These are phyloP conservation scores for Mylabris phalerata DNA, from an alignment of 1,140 invertebrate genomes.

Conservation along the genomic window DNA sequence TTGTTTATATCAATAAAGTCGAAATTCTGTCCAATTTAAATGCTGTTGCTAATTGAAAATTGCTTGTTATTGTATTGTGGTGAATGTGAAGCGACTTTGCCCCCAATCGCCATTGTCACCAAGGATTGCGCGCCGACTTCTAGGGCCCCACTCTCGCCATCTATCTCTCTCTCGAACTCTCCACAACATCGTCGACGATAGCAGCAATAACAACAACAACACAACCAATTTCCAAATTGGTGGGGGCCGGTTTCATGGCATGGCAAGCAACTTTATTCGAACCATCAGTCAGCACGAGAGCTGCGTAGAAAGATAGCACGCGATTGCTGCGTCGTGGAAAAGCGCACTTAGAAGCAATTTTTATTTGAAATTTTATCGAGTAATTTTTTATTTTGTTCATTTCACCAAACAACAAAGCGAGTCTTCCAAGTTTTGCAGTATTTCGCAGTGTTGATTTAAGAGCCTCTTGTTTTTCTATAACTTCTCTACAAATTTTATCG, in stretches of 20 bases:
- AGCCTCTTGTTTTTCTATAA: not conserved
- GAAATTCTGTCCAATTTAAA: too few relatives aligned
- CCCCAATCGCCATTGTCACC: too few relatives aligned
- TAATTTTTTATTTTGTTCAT: not conserved
- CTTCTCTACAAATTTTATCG: slow-evolving; percentile 12
- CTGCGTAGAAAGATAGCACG: slow-evolving; percentile 17
- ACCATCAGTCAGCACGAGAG: slow-evolving; percentile 14
- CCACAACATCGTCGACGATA: too few relatives aligned
- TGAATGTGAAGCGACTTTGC: too few relatives aligned
- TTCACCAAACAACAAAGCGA: slow-evolving; percentile 23
- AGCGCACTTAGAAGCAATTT: slow-evolving; percentile 24
- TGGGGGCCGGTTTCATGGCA: slow-evolving; percentile 6
- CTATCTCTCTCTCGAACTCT: too few relatives aligned
- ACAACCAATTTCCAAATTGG: not conserved
- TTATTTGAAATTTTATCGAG: not conserved
- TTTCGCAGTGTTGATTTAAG: slow-evolving; percentile 9
- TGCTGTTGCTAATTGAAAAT: too few relatives aligned
- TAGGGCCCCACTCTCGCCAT: too few relatives aligned
- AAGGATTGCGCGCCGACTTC: too few relatives aligned
- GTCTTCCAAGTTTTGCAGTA: slow-evolving; percentile 35
- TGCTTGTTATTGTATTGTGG: too few relatives aligned
- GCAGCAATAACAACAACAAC: too few relatives aligned
- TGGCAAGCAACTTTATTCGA: not conserved
- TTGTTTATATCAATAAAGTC: too few relatives aligned
- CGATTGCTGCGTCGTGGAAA: slow-evolving; percentile 34